A percentile compares a stretch with the other conserved stretches of the same genome.
phyloP scores from a whole-genome alignment of 2,113 vertebrate species.

The Prolemur simus region DNA sequence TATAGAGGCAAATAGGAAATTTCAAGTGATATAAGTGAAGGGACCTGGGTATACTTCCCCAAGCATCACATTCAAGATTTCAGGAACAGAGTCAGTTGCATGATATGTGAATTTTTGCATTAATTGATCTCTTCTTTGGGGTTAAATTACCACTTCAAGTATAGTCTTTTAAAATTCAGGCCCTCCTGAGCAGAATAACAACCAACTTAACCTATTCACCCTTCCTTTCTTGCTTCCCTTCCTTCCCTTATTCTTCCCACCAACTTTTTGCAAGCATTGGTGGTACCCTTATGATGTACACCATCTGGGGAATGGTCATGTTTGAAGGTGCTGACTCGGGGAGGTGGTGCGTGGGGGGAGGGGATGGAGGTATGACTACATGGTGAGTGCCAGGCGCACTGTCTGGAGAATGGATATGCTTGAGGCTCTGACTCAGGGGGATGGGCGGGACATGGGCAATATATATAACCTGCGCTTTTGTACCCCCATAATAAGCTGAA shows the following conservation, averaged over 20 bases:
- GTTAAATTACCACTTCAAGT: neutral
- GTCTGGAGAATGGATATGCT: no score
- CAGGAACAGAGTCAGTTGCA: neutral
- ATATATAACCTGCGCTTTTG: no score
- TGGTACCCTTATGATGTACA: rapidly evolving
- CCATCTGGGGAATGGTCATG: no score
- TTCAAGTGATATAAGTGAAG: neutral
- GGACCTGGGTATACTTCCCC: neutral
- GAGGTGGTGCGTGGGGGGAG: no score
- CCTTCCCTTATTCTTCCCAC: neutral
- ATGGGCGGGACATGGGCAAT: no score
- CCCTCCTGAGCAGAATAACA: neutral
- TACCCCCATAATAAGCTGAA: no score
- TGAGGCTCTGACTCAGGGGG: no score
- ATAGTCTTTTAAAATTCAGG: neutral
- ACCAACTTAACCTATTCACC: neutral
- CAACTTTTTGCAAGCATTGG: neutral
- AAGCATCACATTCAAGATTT: neutral
- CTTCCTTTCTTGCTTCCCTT: neutral
- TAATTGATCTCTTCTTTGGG: neutral
- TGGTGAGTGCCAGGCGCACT: no score
- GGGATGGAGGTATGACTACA: no score
- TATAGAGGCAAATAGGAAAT: neutral
- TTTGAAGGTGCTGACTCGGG: no score
- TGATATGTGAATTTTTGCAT: neutral